A percentile compares a stretch with the other conserved stretches of the same genome.
These are phyloP conservation scores for Drosophila ironensis DNA, from an alignment of 1,140 invertebrate genomes.

Conservation along the genomic window DNA sequence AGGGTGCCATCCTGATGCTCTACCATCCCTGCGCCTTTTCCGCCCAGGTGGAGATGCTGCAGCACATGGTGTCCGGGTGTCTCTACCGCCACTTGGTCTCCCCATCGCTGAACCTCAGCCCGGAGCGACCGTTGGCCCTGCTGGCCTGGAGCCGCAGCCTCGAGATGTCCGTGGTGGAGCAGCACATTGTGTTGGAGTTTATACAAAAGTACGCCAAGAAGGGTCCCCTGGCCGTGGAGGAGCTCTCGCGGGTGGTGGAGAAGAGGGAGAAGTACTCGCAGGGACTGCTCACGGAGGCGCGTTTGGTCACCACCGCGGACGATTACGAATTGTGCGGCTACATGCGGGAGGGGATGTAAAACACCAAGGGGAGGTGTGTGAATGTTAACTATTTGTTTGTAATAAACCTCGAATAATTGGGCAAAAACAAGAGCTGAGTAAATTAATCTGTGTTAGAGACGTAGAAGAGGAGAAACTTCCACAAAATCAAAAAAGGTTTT, in stretches of 20 bases:
- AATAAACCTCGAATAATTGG: constrained; percentile 32
- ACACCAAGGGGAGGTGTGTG: background rate
- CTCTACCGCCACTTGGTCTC: constrained; percentile 91
- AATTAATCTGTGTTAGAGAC: too few relatives aligned
- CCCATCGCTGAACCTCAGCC: constrained; percentile 86
- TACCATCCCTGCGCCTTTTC: constrained; percentile 94
- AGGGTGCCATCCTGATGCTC: constrained; percentile 92
- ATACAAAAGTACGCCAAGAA: constrained; percentile 86
- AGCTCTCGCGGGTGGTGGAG: constrained; percentile 85
- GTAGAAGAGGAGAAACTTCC: too few relatives aligned
- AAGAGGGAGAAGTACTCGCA: constrained; percentile 84
- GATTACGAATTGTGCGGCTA: constrained; percentile 84
- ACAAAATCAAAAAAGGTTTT: too few relatives aligned
- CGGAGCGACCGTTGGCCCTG: constrained; percentile 88
- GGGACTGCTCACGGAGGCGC: constrained; percentile 83
- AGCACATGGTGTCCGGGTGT: constrained; percentile 86
- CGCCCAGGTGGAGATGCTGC: constrained; percentile 86
- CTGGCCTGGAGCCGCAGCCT: constrained; percentile 90
- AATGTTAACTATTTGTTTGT: constrained; percentile 28
- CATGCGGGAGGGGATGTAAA: constrained; percentile 52
- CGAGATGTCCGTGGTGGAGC: constrained; percentile 88
- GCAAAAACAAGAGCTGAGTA: background rate
- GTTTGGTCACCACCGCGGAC: constrained; percentile 83
- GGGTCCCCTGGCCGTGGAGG: constrained; percentile 83
- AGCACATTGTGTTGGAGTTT: constrained; percentile 84